A percentile compares a stretch with the other conserved stretches of the same genome.
phyloP scores from a whole-genome alignment of 2,797 vertebrate genomes.

The Parauchenoglanis ngamensis region DNA sequence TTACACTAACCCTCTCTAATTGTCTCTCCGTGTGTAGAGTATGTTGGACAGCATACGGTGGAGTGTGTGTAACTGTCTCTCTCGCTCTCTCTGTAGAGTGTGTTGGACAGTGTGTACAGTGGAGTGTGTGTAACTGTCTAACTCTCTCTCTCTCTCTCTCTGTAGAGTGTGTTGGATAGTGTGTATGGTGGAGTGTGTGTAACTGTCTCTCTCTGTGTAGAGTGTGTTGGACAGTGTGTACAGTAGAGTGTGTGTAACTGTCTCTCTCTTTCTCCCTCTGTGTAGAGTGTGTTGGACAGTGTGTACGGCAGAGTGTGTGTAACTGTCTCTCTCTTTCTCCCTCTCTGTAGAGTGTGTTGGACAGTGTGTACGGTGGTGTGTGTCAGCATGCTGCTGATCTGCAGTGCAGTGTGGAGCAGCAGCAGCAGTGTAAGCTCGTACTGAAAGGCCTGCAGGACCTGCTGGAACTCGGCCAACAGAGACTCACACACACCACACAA shows the following conservation, averaged over 20 bases:
- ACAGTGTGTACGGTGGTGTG: background rate
- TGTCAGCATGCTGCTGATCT: slow-evolving; percentile 65
- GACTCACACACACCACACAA: slow-evolving; percentile 62
- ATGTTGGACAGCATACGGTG: background rate
- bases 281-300: too few species aligned
- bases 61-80: slow-evolving; percentile 1
- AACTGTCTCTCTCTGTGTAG: background rate
- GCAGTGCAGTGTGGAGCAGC: slow-evolving; percentile 64
- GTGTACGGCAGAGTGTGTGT: too few species aligned
- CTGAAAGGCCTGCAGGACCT: slow-evolving; percentile 74
- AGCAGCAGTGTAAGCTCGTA: slow-evolving; percentile 74
- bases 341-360: background rate
- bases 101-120: too few species aligned
- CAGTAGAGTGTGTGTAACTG: background rate
- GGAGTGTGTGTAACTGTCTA: background rate
- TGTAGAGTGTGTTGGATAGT: slow-evolving; percentile 65
- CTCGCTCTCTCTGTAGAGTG: background rate
- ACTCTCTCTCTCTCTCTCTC: too few species aligned
- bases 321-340: background rate
- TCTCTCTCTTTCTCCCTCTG: too few species aligned
- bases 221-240: background rate
- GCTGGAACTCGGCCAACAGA: slow-evolving; percentile 73
- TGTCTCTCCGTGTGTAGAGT: background rate
- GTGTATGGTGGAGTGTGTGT: slow-evolving; percentile 50
- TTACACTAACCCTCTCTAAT: too few species aligned